A percentile compares a stretch with the other conserved stretches of the same genome.
phyloP scores from a whole-genome alignment of 2,113 vertebrate species.

The Gnathonemus longibarbis region DNA sequence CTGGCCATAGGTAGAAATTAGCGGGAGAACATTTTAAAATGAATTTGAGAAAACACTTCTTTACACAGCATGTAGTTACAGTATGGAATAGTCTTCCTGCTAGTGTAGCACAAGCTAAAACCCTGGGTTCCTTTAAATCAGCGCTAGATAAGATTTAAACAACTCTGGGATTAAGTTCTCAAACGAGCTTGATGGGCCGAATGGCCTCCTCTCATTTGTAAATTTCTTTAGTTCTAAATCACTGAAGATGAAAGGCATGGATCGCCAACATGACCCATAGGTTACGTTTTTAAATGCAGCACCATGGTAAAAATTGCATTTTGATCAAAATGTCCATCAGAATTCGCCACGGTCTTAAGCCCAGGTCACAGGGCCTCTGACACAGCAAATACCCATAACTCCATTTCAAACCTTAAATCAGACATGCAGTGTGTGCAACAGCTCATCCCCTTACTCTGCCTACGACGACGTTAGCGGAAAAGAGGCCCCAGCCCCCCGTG shows the following conservation, averaged over 20 bases:
- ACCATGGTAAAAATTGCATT: neutral
- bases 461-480: neutral
- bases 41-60: too few relatives aligned
- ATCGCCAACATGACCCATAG: neutral
- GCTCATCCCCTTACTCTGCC: neutral
- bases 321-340: neutral
- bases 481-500: neutral
- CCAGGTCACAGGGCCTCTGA: neutral
- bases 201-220: too few relatives aligned
- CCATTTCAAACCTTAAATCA: neutral
- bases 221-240: neutral
- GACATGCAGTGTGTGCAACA: neutral
- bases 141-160: too few relatives aligned
- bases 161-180: too few relatives aligned
- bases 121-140: too few relatives aligned
- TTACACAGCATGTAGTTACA: too few relatives aligned
- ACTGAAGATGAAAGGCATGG: neutral
- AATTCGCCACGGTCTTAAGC: neutral
- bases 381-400: neutral
- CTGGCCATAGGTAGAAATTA: too few relatives aligned
- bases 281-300: neutral
- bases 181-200: too few relatives aligned
- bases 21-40: too few relatives aligned
- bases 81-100: too few relatives aligned
- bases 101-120: too few relatives aligned